Percentiles rank a stretch among this genome's conserved stretches.
phyloP scores from a whole-genome alignment of 2,113 vertebrate species.

The Nycticebus coucang region DNA sequence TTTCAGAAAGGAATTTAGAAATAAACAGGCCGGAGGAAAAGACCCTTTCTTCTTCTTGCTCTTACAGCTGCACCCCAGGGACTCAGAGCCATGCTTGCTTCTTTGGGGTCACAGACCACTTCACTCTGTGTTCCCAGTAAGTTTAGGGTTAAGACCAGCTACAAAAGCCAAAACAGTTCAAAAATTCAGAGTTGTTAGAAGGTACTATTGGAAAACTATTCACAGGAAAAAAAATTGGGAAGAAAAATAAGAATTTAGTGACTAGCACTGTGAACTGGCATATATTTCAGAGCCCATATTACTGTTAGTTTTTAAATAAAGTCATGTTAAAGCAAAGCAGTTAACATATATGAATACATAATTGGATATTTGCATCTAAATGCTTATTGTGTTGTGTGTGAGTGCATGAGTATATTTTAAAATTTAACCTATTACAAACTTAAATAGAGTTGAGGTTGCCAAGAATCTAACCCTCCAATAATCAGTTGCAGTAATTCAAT shows the following conservation, averaged over 20 bases:
- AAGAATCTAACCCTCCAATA: background rate
- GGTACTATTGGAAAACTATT: background rate
- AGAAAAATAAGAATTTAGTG: background rate
- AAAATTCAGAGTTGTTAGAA: no score
- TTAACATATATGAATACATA: background rate
- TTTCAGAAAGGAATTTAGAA: conserved; percentile 60
- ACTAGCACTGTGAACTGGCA: background rate
- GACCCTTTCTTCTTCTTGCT: background rate
- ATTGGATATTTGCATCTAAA: background rate
- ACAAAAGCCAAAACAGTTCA: background rate
- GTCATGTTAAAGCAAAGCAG: background rate
- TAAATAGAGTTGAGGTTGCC: background rate
- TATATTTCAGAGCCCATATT: background rate
- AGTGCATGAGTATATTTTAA: background rate
- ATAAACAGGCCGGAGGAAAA: background rate
- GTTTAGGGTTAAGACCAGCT: background rate
- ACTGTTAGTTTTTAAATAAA: conserved; percentile 43
- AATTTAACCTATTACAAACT: background rate
- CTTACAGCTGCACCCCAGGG: background rate
- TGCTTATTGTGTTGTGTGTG: background rate
- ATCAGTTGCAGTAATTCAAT: background rate
- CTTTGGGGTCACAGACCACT: background rate
- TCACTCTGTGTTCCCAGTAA: background rate
- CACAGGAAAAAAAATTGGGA: background rate
- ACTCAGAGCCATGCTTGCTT: background rate